Base-by-base conservation (phyloP, 2,113 vertebrate genomes). In the Clarias batrachus region DNA sequence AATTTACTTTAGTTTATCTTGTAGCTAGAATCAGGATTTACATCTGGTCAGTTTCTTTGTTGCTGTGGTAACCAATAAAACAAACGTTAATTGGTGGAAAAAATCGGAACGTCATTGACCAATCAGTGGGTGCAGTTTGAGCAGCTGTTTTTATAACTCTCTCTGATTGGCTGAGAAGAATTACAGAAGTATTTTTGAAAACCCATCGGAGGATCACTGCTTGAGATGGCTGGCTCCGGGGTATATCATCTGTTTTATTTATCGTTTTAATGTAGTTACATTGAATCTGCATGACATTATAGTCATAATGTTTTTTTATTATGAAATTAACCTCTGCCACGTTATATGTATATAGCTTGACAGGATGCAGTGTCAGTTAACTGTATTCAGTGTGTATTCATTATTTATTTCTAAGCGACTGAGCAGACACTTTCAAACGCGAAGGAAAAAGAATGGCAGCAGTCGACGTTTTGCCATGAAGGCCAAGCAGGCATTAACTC, bases 381-480 rank as follows among this genome's bases (percentile, higher is more conserved):
- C 19, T 74, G 37, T 52, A 25, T 30, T 80, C 16, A 19, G 3
- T 65, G 27, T 81, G 54, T 27, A 33, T 37, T 37, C 33, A 37
- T 48, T 74, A 3, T 9, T 25, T 57, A 30, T 13, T 73, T 76
- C 27, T n/a, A 30, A 92, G 91, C 73, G n/a, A 56, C 83, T 86
- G 56, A 82, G 30, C 71, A 81, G 62, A 65, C n/a, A 52, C 12
- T 88, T 88, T 77, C 81, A 82, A 60, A 80, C 65, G 52, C 87
- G 86, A 21, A 90, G 63, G 66, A 92, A 90, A 71, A 89, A 86
- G 87, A 86, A 87, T 77, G 59, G 62, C 62, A 89, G 82, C 73
- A 92, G 89, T 86, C 85, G 89, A 76, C 41, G 82, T 12, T 89
- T 85, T 71, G 89, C 88, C 63, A 33, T 89, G 17, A 87, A 59